phyloP scores from a whole-genome alignment of 2,888 invertebrate genomes.

The Ceraclea dissimilis region DNA sequence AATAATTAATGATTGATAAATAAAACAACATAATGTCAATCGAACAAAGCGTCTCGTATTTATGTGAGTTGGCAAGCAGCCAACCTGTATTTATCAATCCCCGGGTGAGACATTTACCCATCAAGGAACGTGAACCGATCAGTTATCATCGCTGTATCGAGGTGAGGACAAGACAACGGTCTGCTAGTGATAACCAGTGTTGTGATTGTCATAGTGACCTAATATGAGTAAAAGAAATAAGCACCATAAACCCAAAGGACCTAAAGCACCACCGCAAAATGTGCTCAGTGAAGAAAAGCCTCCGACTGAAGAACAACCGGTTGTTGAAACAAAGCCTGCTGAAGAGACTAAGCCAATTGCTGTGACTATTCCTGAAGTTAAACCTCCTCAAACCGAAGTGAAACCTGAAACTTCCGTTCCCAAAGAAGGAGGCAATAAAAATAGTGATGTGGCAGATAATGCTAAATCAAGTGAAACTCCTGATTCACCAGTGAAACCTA shows the following conservation, averaged over 20 bases:
- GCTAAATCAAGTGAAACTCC: background rate
- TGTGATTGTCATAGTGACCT: conserved; percentile 27
- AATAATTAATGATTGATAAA: background rate
- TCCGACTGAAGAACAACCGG: conserved; percentile 6
- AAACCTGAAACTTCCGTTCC: background rate
- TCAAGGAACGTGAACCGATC: background rate
- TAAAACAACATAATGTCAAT: background rate
- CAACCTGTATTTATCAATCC: background rate
- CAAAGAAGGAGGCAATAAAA: conserved; percentile 28
- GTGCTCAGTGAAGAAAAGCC: conserved; percentile 1
- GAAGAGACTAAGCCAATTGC: conserved; percentile 19
- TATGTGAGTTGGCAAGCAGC: background rate
- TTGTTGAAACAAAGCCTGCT: conserved; percentile 11
- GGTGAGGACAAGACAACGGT: background rate
- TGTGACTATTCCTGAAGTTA: background rate
- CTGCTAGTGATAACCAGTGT: background rate
- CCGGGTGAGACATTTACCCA: background rate
- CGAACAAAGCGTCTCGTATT: background rate
- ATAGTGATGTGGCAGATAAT: background rate
- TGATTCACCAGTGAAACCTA: conserved; percentile 40
- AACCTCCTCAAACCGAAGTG: conserved; percentile 4
- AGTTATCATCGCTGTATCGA: background rate
- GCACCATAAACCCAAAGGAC: conserved; percentile 25
- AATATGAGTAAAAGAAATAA: conserved; percentile 24
- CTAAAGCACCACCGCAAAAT: conserved; percentile 22